Evolutionary conservation across 2,888 invertebrate species (phyloP), one percentile per base, ranked within the genome.

Genomic region (Trichacis sp.): DNA sequence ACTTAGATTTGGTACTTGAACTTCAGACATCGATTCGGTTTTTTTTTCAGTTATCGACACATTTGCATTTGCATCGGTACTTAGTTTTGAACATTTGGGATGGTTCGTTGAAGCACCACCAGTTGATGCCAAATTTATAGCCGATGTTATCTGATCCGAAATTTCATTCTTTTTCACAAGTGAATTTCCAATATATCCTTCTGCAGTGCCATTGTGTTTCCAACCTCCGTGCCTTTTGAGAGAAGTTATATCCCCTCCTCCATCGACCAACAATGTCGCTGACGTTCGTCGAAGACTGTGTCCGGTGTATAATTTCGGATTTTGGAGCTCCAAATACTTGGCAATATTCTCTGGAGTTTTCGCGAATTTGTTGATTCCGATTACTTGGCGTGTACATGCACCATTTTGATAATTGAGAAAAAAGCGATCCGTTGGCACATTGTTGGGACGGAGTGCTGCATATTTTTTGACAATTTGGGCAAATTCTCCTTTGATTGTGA

Each of bases 321-420:
- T 24, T 14, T 62, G 55, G 20, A 73, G 47, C 6, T 70, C 67
- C 36, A 67, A 54, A 53, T 50, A 72, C 17, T 19, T 43, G n/a
- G 73, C 71, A 18, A 73, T 68, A 43, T 66, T 24, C 51, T 61
- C 61, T n/a, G 69, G 69, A 56, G 69, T 62, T 38, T 36, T 33
- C 46, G 52, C 61, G 30, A 73, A 65, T 48, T 61, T 69, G 18
- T 72, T 69, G 24, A 53, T 64, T 1, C 71, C 68, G 14, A 71
- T 58, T 6, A 53, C 38, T 60, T 61, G 61, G 24, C 17, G 17
- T 12, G 54, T 64, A 20, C 66, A 73, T 64, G 62, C 67, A 12
- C 71, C 69, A 20, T 61, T 61, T 36, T 62, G 62, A 58, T 70
- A 73, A 48, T 42, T 61, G 19, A 68, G 15, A 54, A 71, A 66